A percentile compares a stretch with the other conserved stretches of the same genome.
These are phyloP conservation scores for Chanos chanos DNA, from an alignment of 2,797 vertebrate species.

Conservation along the genomic window DNA sequence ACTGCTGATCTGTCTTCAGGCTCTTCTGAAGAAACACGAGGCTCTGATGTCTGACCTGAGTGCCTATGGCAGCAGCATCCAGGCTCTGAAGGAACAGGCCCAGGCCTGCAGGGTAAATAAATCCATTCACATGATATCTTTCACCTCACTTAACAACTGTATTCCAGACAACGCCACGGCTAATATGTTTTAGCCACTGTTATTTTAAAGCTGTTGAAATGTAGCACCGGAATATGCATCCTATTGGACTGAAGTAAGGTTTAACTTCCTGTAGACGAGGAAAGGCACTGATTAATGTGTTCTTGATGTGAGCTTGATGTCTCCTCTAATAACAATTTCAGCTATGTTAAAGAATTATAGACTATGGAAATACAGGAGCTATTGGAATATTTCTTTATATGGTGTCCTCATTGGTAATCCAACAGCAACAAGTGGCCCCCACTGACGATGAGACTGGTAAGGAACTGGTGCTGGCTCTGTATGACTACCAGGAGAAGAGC, in stretches of 20 bases:
- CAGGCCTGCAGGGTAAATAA: constrained; percentile 89
- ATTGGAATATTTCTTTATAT: too few relatives aligned
- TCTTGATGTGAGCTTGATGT: too few relatives aligned
- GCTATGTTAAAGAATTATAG: too few relatives aligned
- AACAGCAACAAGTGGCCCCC: constrained; percentile 99
- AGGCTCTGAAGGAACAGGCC: constrained; percentile 88
- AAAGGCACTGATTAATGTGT: too few relatives aligned
- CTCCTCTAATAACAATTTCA: too few relatives aligned
- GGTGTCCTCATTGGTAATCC: background rate
- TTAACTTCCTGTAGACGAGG: too few relatives aligned
- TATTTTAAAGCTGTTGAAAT: too few relatives aligned
- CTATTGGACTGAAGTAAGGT: too few relatives aligned
- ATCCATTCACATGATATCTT: background rate
- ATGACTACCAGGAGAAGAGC: constrained; percentile 99
- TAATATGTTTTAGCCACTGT: too few relatives aligned
- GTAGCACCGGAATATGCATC: too few relatives aligned
- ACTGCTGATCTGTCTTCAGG: constrained; percentile 65
- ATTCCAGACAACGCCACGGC: too few relatives aligned
- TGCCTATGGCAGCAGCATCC: constrained; percentile 96
- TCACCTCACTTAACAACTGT: background rate
- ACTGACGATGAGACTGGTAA: constrained; percentile 98
- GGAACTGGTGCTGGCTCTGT: constrained; percentile 92
- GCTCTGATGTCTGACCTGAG: constrained; percentile 97
- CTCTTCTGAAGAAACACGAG: constrained; percentile 97
- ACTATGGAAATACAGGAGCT: too few relatives aligned